Conservation (phyloP, 2,888 invertebrate genomes). For the Temnothorax rugatulus region DNA sequence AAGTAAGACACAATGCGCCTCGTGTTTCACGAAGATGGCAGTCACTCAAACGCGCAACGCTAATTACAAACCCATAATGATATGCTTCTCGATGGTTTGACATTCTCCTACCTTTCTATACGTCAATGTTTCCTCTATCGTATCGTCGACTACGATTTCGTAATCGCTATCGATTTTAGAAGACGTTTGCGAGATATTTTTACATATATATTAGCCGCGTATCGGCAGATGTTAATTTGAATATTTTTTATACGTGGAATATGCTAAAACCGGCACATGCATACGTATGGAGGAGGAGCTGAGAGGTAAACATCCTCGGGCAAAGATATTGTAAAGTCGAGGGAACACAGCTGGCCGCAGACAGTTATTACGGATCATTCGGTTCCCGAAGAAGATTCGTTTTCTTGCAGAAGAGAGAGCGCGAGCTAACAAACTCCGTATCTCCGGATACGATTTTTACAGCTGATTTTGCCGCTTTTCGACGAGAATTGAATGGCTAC, state of each 20-base stretch:
- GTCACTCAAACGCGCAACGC: slow-evolving; percentile 20
- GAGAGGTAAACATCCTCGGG: slow-evolving; percentile 27
- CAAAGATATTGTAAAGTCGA: slow-evolving; percentile 59
- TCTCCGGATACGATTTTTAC: slow-evolving; percentile 35
- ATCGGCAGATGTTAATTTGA: slow-evolving; percentile 47
- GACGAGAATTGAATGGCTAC: slow-evolving; percentile 43
- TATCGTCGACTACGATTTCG: background rate
- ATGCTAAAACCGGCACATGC: slow-evolving; percentile 3
- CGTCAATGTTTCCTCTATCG: slow-evolving; percentile 13
- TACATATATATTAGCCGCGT: too few relatives aligned
- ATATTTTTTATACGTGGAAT: slow-evolving; percentile 36
- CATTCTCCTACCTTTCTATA: slow-evolving; percentile 4
- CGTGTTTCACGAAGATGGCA: slow-evolving; percentile 21
- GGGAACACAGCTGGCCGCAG: slow-evolving; percentile 61
- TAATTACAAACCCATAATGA: slow-evolving; percentile 45
- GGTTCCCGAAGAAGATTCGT: slow-evolving; percentile 57
- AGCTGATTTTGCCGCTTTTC: slow-evolving; percentile 43
- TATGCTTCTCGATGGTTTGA: slow-evolving; percentile 10
- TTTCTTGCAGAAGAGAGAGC: slow-evolving; percentile 45
- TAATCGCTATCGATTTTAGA: slow-evolving; percentile 26
- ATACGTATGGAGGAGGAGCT: background rate
- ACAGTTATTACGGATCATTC: slow-evolving; percentile 69
- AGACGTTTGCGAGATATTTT: background rate
- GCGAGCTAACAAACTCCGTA: slow-evolving; percentile 43
- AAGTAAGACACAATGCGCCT: slow-evolving; percentile 42